Conservation (phyloP, 2,888 invertebrate genomes). For the Podotricha telesiphe region DNA sequence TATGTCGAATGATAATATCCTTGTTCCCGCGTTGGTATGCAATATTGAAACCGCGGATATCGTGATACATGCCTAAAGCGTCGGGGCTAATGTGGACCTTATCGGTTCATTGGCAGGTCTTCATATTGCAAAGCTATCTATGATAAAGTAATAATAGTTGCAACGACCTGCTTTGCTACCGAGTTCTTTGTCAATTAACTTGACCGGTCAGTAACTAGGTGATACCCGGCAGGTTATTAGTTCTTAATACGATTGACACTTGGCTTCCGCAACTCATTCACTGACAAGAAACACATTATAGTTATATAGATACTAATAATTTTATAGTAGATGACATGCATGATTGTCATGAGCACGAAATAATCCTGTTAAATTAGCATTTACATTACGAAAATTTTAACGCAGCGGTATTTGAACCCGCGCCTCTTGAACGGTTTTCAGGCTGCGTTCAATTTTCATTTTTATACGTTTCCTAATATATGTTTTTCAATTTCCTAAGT, state of each 20-base stretch:
- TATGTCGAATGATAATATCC: slow-evolving; percentile 77
- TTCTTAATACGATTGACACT: slow-evolving; percentile 27
- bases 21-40: slow-evolving; percentile 69
- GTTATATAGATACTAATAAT: neutral
- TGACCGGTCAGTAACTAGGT: slow-evolving; percentile 21
- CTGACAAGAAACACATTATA: slow-evolving; percentile 14
- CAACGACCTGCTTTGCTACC: slow-evolving; percentile 24
- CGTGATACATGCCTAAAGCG: slow-evolving; percentile 49
- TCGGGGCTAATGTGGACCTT: slow-evolving; percentile 31
- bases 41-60: slow-evolving; percentile 64
- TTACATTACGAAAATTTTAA: neutral
- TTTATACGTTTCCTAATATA: too few species aligned
- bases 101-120: slow-evolving; percentile 9
- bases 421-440: too few species aligned
- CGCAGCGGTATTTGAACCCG: too few species aligned
- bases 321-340: slow-evolving; percentile 6
- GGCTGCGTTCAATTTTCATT: too few species aligned
- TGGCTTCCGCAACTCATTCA: slow-evolving; percentile 25
- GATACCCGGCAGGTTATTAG: slow-evolving; percentile 29
- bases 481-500: too few species aligned
- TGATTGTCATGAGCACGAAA: neutral
- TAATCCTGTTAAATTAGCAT: slow-evolving; percentile 8
- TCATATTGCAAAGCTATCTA: neutral
- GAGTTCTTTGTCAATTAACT: slow-evolving; percentile 19
- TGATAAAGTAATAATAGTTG: slow-evolving; percentile 13